Conservation (phyloP, 2,888 invertebrate genomes). For the Furcula furcula region DNA sequence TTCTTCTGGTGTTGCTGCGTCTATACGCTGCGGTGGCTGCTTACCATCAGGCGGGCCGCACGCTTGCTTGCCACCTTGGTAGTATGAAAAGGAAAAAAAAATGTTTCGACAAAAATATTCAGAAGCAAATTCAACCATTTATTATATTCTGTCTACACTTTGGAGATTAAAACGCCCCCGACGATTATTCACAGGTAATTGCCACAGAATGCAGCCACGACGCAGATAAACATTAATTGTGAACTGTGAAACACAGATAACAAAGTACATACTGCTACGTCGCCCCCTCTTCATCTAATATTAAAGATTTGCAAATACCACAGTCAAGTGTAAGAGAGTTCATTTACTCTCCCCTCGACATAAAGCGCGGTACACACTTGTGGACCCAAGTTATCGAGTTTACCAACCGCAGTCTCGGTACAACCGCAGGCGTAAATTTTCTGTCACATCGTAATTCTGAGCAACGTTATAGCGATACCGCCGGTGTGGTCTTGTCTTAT, state of each 20-base stretch:
- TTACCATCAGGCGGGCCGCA: no score
- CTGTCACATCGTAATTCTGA: conserved; percentile 43
- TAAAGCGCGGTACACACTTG: conserved; percentile 41
- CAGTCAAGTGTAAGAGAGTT: conserved; percentile 34
- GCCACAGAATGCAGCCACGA: not conserved
- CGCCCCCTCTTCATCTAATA: conserved; percentile 62
- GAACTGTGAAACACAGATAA: conserved; percentile 60
- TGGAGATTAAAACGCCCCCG: not conserved
- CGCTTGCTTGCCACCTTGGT: no score
- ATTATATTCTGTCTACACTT: not conserved
- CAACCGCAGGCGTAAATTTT: conserved; percentile 50
- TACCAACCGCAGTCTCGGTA: conserved; percentile 37
- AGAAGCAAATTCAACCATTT: no score
- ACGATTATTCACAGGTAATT: not conserved
- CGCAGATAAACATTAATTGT: conserved; percentile 17
- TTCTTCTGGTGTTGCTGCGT: no score
- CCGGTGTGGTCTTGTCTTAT: conserved; percentile 53
- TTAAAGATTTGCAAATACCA: conserved; percentile 68
- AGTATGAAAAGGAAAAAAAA: no score
- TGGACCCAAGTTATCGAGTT: conserved; percentile 33
- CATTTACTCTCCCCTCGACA: conserved; percentile 44
- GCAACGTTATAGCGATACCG: conserved; percentile 42
- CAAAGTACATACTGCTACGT: conserved; percentile 33
- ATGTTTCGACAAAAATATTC: no score
- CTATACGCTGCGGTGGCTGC: no score